These are phyloP conservation scores for Papilio glaucus DNA, from an alignment of 1,140 invertebrate species.

Conservation along the genomic window DNA sequence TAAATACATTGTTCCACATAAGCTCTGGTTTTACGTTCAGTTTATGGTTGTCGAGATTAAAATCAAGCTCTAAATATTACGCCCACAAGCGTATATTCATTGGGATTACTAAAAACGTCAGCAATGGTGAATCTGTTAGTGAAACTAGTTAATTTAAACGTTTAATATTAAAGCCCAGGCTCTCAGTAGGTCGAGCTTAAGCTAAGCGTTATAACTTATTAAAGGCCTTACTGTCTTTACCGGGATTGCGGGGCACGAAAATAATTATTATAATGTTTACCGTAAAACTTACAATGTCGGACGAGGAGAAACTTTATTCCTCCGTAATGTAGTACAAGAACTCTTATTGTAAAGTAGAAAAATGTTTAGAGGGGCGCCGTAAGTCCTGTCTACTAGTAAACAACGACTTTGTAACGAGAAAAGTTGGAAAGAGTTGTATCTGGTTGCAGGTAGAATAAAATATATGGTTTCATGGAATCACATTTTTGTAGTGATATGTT, in stretches of 20 bases:
- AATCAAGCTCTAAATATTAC: not conserved
- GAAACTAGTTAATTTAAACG: constrained; percentile 20
- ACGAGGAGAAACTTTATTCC: not conserved
- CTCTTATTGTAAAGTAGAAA: constrained; percentile 9
- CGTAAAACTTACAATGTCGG: not conserved
- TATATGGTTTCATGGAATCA: not conserved
- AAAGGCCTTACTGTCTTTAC: constrained; percentile 27
- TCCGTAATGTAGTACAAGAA: not conserved
- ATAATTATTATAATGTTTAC: constrained; percentile 19
- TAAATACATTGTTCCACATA: too few species aligned
- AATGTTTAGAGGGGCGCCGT: constrained; percentile 9
- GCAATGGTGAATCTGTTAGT: constrained; percentile 6
- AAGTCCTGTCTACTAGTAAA: constrained; percentile 35
- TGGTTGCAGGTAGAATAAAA: not conserved
- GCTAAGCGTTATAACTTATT: constrained; percentile 31
- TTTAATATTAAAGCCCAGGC: constrained; percentile 30
- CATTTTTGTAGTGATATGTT: not conserved
- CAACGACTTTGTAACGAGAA: constrained; percentile 54
- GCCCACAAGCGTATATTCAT: constrained; percentile 14
- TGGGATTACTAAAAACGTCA: constrained; percentile 29
- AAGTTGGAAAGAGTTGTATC: constrained; percentile 45
- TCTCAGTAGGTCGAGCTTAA: constrained; percentile 1
- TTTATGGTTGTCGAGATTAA: constrained; percentile 19
- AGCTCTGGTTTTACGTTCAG: too few species aligned
- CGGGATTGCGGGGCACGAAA: constrained; percentile 25